Base-by-base conservation (phyloP, 2,797 vertebrate species). In the Danio tinwini region DNA sequence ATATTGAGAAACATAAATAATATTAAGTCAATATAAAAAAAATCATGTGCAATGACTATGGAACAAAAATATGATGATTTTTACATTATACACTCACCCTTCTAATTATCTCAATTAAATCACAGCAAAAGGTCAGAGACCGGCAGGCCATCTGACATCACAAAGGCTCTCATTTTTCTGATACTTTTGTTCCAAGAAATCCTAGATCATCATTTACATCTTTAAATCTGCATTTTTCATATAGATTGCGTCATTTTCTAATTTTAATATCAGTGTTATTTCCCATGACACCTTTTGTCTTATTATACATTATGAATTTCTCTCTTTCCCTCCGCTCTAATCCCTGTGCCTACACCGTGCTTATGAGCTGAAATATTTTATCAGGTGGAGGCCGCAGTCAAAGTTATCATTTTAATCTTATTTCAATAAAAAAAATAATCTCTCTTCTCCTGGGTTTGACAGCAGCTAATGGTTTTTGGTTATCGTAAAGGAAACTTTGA, bases 301-400 rank as follows among this genome's bases (percentile, higher is more conserved):
- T 94, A 94, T 94, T 93, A 93, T 92, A 92, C 92, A 93, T 93
- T 93, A 93, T 94, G 93, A 93, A 93, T 93, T 92, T 90, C 87
- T 90, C 81, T 83, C 82, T 74, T 82, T 73, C 62, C 49, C 72
- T 75, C 89, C 88, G 88, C 87, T 94, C 90, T 95, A 96, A 95
- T 96, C 95, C 95, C 92, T 92, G 87, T 89, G 91, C 94, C 94
- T 91, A 94, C 94, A 95, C 88, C 80, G 80, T 88, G 93, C 94
- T 97, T 98, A 97, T 98, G 96, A 96, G 95, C 95, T 95, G 94
- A 93, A 97, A 96, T 97, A 97, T 97, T 97, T 98, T 98, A 96
- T 97, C 94, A 95, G 93, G 94, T 88, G 87, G 92, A 95, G 95
- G 94, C 93, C 90, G 90, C 93, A 93, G 92, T 94, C 95, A 96